A percentile compares a stretch with the other conserved stretches of the same genome.
Conservation (phyloP, 2,888 invertebrate genomes). For the Anthrax anthrax region DNA sequence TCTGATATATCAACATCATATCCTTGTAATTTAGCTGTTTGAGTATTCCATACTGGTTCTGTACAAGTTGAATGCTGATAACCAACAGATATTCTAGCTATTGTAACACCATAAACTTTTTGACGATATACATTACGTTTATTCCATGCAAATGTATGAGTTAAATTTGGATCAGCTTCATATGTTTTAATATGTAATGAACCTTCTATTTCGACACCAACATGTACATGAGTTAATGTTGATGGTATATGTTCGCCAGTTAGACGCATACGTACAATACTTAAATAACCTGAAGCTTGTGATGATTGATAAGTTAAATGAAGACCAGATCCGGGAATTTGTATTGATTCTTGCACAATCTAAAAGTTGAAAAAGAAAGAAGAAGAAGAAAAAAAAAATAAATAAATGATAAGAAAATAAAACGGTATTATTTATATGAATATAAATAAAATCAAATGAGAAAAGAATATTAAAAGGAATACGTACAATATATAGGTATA, state of each 20-base stretch:
- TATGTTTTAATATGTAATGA: conserved; percentile 82
- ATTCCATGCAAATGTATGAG: conserved; percentile 96
- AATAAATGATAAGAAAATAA: no score
- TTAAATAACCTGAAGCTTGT: conserved; percentile 85
- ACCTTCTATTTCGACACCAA: conserved; percentile 86
- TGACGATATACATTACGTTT: conserved; percentile 95
- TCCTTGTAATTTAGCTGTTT: conserved; percentile 85
- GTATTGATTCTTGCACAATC: conserved; percentile 93
- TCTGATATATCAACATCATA: conserved; percentile 95
- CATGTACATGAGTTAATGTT: conserved; percentile 75
- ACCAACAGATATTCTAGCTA: conserved; percentile 80
- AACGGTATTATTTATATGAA: no score
- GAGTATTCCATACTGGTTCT: conserved; percentile 86
- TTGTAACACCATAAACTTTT: conserved; percentile 81
- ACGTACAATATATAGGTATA: no score
- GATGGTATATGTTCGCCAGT: conserved; percentile 67
- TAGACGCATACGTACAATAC: conserved; percentile 80
- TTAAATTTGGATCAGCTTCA: conserved; percentile 90
- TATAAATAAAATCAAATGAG: no score
- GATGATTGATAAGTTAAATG: conserved; percentile 93
- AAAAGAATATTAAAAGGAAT: no score
- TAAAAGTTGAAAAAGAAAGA: conserved; percentile 24
- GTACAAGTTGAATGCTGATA: conserved; percentile 85
- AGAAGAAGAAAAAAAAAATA: neutral
- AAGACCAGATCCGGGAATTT: conserved; percentile 84